Evolutionary conservation across 2,888 invertebrate genomes (phyloP).

Genomic region (Cremastinae sp.): DNA sequence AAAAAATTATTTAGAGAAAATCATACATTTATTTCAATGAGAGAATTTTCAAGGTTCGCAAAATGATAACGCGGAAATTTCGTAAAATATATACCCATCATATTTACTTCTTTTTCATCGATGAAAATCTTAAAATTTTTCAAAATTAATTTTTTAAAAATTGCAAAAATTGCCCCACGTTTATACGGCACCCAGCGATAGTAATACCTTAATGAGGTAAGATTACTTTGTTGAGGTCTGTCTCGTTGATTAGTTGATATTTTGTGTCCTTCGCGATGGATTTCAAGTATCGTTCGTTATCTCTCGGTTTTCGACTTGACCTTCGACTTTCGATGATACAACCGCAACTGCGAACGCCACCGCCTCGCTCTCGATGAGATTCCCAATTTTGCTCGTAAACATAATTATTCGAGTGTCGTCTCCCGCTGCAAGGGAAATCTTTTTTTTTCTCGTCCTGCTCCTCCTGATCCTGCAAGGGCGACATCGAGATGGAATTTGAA

Average conservation of each 20-base stretch:
- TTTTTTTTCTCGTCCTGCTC: slow-evolving; percentile 41
- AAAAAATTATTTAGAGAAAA: no score
- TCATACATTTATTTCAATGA: no score
- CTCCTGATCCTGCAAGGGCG: slow-evolving; percentile 2
- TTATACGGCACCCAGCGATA: no score
- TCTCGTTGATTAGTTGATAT: slow-evolving; percentile 73
- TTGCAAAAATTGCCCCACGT: no score
- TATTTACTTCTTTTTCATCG: no score
- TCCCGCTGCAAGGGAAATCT: no score
- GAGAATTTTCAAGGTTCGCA: no score
- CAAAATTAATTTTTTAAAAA: no score
- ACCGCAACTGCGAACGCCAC: slow-evolving; percentile 27
- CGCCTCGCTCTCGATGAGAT: slow-evolving; percentile 59
- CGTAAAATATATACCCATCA: no score
- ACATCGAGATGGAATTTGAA: neutral
- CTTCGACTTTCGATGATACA: no score
- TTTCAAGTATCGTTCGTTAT: slow-evolving; percentile 9
- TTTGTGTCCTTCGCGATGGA: slow-evolving; percentile 59
- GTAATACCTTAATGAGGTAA: neutral
- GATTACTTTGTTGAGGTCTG: slow-evolving; percentile 49
- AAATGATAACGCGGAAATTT: no score
- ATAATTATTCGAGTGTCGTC: slow-evolving; percentile 60
- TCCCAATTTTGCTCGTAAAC: slow-evolving; percentile 65
- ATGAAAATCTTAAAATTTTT: no score
- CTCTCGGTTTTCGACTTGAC: neutral